Conservation (phyloP, 1,140 invertebrate species). For the Steinernema khuongi region DNA sequence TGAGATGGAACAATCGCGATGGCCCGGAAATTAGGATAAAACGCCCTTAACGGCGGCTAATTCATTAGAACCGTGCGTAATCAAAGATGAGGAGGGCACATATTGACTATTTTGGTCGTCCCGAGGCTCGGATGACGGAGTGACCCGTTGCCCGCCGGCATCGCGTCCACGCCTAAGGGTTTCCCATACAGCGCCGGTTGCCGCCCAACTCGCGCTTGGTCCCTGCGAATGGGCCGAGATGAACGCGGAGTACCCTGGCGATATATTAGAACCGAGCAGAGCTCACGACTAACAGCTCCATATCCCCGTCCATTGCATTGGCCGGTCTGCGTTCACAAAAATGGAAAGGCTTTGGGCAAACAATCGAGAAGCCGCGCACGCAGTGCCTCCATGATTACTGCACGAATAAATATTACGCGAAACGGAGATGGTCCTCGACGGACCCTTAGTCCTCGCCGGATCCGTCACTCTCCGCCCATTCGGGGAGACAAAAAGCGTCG, state of each 20-base stretch:
- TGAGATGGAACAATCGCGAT: no score
- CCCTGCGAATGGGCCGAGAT: background rate
- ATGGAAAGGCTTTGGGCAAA: background rate
- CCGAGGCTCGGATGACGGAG: background rate
- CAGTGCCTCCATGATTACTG: background rate
- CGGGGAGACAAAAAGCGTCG: background rate
- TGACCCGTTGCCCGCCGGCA: background rate
- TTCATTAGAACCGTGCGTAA: background rate
- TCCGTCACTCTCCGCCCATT: conserved; percentile 3
- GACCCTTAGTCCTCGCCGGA: background rate
- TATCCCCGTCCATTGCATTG: background rate
- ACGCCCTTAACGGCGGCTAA: background rate
- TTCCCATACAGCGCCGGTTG: no score
- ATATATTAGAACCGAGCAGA: conserved; percentile 9
- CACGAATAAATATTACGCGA: conserved; percentile 7
- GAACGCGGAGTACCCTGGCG: background rate
- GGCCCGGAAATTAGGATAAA: no score
- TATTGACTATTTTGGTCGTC: conserved; percentile 3
- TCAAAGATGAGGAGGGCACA: background rate
- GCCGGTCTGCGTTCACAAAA: background rate
- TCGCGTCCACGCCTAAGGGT: background rate
- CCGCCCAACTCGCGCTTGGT: background rate
- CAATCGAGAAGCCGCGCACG: background rate
- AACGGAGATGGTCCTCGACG: background rate
- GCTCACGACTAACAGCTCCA: background rate